These are phyloP conservation scores for Myrmecophaga tridactyla DNA, from an alignment of 2,113 vertebrate species.

Conservation along the genomic window DNA sequence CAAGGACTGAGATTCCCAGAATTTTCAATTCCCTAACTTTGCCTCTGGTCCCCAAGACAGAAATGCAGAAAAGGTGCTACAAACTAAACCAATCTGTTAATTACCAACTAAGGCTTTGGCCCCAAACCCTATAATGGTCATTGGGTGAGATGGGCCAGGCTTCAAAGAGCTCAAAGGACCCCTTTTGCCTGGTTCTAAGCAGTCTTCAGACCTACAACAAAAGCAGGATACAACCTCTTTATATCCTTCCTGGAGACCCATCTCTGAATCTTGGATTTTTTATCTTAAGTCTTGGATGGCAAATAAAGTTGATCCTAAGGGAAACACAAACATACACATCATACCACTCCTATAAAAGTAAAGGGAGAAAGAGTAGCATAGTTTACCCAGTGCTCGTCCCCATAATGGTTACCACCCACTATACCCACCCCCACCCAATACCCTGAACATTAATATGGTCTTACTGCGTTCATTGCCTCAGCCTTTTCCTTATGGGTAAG, in stretches of 20 bases:
- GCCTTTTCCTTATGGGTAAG: background rate
- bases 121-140: background rate
- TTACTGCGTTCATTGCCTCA: background rate
- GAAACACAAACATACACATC: background rate
- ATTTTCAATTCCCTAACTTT: background rate
- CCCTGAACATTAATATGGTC: background rate
- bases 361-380: background rate
- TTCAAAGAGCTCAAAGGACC: background rate
- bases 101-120: background rate
- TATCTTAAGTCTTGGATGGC: background rate
- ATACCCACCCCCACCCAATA: background rate
- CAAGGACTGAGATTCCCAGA: background rate
- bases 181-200: background rate
- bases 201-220: background rate
- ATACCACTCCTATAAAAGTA: background rate
- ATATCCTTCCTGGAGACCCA: background rate
- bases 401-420: background rate
- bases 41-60: background rate
- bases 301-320: background rate
- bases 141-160: background rate
- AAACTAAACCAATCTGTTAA: background rate
- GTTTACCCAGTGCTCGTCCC: background rate
- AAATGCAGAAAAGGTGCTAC: background rate
- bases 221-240: background rate
- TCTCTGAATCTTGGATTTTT: background rate